These are phyloP conservation scores for Abrostola tripartita DNA, from an alignment of 2,888 invertebrate genomes.

Conservation along the genomic window DNA sequence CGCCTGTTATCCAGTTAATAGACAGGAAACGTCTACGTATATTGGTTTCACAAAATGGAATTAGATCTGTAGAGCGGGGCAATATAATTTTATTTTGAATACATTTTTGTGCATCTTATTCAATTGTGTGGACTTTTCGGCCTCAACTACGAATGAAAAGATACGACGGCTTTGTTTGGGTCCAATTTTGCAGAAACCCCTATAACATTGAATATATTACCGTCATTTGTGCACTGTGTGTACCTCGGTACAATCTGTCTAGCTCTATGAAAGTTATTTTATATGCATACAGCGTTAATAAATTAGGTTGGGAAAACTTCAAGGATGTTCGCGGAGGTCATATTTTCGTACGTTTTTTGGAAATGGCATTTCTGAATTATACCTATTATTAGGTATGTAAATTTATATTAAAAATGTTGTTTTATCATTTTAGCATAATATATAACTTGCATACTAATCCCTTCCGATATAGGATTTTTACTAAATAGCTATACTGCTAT, in stretches of 20 bases:
- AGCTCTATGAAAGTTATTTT: too few relatives aligned
- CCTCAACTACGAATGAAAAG: background rate
- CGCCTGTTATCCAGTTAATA: constrained; percentile 24
- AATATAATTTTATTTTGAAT: background rate
- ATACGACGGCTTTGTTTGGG: background rate
- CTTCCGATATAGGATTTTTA: too few relatives aligned
- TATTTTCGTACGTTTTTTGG: too few relatives aligned
- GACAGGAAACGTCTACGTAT: constrained; percentile 32
- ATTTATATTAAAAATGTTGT: too few relatives aligned
- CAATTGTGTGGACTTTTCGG: background rate
- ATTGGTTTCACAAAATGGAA: constrained; percentile 33
- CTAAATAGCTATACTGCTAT: too few relatives aligned
- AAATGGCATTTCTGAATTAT: too few relatives aligned
- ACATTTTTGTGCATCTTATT: background rate
- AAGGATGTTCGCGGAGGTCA: too few relatives aligned
- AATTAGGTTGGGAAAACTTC: too few relatives aligned
- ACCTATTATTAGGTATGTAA: too few relatives aligned
- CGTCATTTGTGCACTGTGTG: background rate
- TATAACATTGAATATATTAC: background rate
- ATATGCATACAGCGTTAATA: too few relatives aligned
- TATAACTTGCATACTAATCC: too few relatives aligned
- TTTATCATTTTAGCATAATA: too few relatives aligned
- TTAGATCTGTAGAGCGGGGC: constrained; percentile 3
- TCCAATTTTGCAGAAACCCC: background rate
- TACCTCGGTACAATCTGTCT: background rate